Evolutionary conservation across 2,113 vertebrate species (phyloP).

Genomic region (Tilapia sparmanii): DNA sequence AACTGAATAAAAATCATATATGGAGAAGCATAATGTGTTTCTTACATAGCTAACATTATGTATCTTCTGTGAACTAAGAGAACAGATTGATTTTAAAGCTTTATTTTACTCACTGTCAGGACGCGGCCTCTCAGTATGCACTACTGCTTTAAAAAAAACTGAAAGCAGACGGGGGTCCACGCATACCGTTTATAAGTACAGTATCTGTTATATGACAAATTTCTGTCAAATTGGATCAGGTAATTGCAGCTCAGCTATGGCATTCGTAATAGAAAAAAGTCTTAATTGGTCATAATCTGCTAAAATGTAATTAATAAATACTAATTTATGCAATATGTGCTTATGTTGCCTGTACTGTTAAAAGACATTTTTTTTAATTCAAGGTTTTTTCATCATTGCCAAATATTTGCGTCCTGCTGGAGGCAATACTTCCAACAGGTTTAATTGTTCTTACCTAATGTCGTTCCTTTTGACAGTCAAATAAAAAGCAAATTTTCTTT

Average conservation of each 20-base stretch:
- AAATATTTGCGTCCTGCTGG: neutral
- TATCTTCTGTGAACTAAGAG: neutral
- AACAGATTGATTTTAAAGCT: neutral
- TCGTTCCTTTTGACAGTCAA: neutral
- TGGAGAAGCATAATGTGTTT: neutral
- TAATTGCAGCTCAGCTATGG: neutral
- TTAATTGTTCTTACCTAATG: neutral
- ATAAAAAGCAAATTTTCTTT: neutral
- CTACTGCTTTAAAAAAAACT: neutral
- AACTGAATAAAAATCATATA: neutral
- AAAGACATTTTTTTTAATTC: neutral
- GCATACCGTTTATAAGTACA: neutral
- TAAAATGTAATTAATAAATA: neutral
- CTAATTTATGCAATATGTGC: neutral
- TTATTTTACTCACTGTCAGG: neutral
- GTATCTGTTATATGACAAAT: neutral
- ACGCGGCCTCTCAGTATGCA: fast-evolving
- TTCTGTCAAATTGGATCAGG: neutral
- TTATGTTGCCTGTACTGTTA: neutral
- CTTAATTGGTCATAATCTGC: neutral
- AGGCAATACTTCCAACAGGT: fast-evolving
- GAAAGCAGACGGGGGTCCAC: neutral
- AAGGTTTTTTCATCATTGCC: neutral
- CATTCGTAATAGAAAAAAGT: neutral
- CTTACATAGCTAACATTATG: neutral